A percentile compares a stretch with the other conserved stretches of the same genome.
Evolutionary conservation across 2,888 invertebrate species (phyloP).

Genomic region (Cistogaster globosa): DNA sequence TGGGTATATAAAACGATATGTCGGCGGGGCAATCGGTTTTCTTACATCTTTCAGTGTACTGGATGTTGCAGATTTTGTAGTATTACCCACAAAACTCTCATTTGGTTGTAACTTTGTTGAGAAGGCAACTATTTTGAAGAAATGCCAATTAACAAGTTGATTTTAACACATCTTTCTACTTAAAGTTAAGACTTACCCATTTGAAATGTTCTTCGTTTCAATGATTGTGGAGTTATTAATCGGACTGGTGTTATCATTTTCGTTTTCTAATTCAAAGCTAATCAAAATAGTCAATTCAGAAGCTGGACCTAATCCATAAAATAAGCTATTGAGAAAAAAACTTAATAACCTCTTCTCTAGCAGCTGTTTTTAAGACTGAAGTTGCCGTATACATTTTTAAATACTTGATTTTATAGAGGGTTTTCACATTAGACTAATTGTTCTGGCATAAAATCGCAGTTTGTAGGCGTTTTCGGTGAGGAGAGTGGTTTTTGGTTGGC

Average conservation of each 20-base stretch:
- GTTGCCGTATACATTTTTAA: slow-evolving; percentile 23
- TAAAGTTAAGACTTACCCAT: slow-evolving; percentile 73
- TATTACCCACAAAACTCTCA: slow-evolving; percentile 61
- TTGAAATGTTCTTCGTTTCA: slow-evolving; percentile 69
- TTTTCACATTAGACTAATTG: too few relatives aligned
- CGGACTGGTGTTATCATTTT: slow-evolving; percentile 75
- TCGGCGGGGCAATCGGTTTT: slow-evolving; percentile 80
- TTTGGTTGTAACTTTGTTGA: slow-evolving; percentile 75
- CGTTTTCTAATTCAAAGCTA: background rate
- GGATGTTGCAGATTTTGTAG: slow-evolving; percentile 15
- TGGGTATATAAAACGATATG: slow-evolving; percentile 89
- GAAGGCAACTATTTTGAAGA: slow-evolving; percentile 73
- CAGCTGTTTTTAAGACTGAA: slow-evolving; percentile 31
- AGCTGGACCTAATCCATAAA: background rate
- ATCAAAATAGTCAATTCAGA: background rate
- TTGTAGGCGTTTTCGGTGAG: too few relatives aligned
- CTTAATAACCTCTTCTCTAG: slow-evolving; percentile 27
- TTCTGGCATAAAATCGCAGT: too few relatives aligned
- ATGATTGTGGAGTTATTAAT: slow-evolving; percentile 68
- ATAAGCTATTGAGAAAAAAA: background rate
- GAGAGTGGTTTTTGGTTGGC: too few relatives aligned
- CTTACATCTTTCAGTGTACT: slow-evolving; percentile 68
- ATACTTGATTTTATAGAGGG: too few relatives aligned
- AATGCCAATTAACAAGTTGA: background rate
- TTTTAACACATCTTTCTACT: background rate